Evolutionary conservation across 2,113 vertebrate species (phyloP), one percentile per base, ranked within the genome.

Genomic region (Piprites chloris): DNA sequence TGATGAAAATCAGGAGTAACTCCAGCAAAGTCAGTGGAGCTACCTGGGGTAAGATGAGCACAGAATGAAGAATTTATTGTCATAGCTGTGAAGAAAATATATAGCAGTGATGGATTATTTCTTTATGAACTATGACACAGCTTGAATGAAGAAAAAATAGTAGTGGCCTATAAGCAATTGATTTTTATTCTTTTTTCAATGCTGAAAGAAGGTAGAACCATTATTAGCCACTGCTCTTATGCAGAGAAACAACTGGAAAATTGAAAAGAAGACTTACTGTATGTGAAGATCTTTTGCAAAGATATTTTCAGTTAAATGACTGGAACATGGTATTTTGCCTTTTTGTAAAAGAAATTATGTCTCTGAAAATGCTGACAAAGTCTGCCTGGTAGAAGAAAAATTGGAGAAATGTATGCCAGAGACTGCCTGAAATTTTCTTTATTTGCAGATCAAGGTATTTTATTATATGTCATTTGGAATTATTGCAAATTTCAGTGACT

Each of bases 41-140:
- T 93, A 65, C 82, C 68, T 72, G 39, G 44, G 52, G 47, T 74
- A 90, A 85, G 67, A 90, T 78, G 79, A 90, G 93, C 90, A 61
- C 30, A 96, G 83, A 96, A 90, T 81, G 52, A 88, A 30, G 65
- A 88, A 93, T 95, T 87, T 95, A 71, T 76, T 95, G 35, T 89
- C 87, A 92, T 20, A 62, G 84, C 56, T 95, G 41, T 93, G 91
- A 42, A 80, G 69, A 30, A 66, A 90, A 94, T 88, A 30, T 67
- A 77, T 81, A 75, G 42, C 44, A 77, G 71, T 95, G 94, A 81
- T 90, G 59, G 62, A 93, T 91, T 93, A 82, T 94, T 94, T 95
- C 81, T 90, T 61, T 67, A 73, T 85, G 81, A 63, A 77, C 88
- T 79, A 59, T 84, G 89, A 44, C 55, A 87, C 52, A 91, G n/a